A percentile compares a stretch with the other conserved stretches of the same genome.
These are phyloP conservation scores for Melanotaenia pygmaea DNA, from an alignment of 2,797 vertebrate species.

Conservation along the genomic window DNA sequence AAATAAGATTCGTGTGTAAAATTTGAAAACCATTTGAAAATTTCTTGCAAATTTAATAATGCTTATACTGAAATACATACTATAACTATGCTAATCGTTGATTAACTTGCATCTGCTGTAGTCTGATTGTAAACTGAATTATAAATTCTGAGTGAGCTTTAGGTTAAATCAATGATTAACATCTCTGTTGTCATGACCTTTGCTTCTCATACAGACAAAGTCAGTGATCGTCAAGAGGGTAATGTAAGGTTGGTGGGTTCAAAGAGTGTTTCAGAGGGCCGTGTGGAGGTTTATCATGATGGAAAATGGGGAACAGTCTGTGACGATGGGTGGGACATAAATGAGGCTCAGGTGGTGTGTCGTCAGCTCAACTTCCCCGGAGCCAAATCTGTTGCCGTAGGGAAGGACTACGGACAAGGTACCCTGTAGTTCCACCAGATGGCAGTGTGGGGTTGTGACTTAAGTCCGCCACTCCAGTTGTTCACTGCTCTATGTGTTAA, in stretches of 20 bases:
- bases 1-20: neutral
- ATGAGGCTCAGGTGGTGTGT: constrained; percentile 77
- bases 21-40: neutral
- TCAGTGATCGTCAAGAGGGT: constrained; percentile 48
- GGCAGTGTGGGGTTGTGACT: constrained; percentile 29
- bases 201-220: constrained; percentile 13
- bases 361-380: constrained; percentile 75
- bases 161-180: constrained; percentile 3
- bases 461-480: neutral
- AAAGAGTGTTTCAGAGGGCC: constrained; percentile 56
- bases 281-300: constrained; percentile 79
- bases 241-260: constrained; percentile 70
- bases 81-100: neutral
- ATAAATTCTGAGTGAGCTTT: neutral
- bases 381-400: constrained; percentile 55
- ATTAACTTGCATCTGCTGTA: neutral
- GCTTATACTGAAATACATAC: neutral
- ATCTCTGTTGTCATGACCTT: neutral
- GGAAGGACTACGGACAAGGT: constrained; percentile 72
- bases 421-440: constrained; percentile 56
- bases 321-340: constrained; percentile 76
- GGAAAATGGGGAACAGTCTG: constrained; percentile 81
- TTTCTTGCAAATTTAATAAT: neutral
- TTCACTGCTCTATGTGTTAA: neutral
- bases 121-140: neutral